phyloP scores from a whole-genome alignment of 2,888 invertebrate genomes.

The Apamea anceps region DNA sequence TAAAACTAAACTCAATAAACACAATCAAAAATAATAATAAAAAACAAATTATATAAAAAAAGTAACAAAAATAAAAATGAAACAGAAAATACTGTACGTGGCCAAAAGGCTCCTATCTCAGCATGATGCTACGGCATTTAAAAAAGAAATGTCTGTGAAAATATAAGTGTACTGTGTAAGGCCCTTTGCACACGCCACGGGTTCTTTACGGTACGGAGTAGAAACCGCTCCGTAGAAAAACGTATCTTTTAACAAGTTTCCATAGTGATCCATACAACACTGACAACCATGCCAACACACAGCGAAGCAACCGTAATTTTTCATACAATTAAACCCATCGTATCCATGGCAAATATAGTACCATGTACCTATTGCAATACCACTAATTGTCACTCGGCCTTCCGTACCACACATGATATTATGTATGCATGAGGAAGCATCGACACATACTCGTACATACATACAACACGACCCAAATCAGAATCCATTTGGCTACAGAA shows the following conservation, averaged over 20 bases:
- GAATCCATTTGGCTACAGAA: slow-evolving; percentile 39
- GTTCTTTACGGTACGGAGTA: not conserved
- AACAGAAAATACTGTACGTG: too few relatives aligned
- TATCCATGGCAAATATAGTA: slow-evolving; percentile 9
- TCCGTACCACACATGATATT: slow-evolving; percentile 11
- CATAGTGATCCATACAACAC: not conserved
- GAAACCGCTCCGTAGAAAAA: not conserved
- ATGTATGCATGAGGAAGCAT: slow-evolving; percentile 44
- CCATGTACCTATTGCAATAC: slow-evolving; percentile 31
- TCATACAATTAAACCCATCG: slow-evolving; percentile 24
- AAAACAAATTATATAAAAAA: too few relatives aligned
- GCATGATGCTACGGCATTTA: too few relatives aligned
- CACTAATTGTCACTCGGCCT: slow-evolving; percentile 40
- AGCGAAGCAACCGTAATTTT: not conserved
- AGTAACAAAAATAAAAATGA: too few relatives aligned
- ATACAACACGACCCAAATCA: slow-evolving; percentile 43
- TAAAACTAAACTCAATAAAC: too few relatives aligned
- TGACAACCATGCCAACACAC: not conserved
- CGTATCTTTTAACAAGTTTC: not conserved
- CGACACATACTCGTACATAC: slow-evolving; percentile 7
- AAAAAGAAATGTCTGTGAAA: too few relatives aligned
- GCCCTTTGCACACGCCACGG: not conserved
- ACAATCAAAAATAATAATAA: too few relatives aligned
- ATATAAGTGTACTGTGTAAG: too few relatives aligned
- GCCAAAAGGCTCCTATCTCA: too few relatives aligned